Percentiles rank a stretch among this genome's conserved stretches.
Evolutionary conservation across 1,140 invertebrate genomes (phyloP).

Genomic region (Meloidogyne floridensis): DNA sequence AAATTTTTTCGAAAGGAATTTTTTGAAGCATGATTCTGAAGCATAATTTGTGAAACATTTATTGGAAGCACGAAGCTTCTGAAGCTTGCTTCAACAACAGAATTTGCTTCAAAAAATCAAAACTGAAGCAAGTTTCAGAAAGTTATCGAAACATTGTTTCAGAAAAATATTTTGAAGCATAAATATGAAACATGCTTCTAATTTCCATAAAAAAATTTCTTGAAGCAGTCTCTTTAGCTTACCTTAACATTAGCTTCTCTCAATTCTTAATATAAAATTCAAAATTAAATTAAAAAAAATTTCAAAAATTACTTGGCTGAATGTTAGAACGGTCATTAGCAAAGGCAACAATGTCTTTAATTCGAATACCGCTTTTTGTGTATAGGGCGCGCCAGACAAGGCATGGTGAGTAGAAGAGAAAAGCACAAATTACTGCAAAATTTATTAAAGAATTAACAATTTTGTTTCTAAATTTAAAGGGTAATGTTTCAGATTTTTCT

Average conservation of each 20-base stretch:
- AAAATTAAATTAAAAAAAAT: not conserved
- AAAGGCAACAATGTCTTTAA: constrained; percentile 62
- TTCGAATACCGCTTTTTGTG: constrained; percentile 55
- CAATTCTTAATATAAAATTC: not conserved
- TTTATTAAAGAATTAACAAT: not conserved
- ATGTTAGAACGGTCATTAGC: constrained; percentile 62
- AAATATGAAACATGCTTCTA: too few relatives aligned
- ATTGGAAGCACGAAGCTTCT: too few relatives aligned
- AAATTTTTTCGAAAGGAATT: not conserved
- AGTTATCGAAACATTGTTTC: too few relatives aligned
- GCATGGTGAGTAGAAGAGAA: constrained; percentile 64
- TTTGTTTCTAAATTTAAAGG: not conserved
- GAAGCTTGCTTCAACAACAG: too few relatives aligned
- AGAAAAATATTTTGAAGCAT: too few relatives aligned
- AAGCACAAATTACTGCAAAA: constrained; percentile 54
- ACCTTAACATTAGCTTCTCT: not conserved
- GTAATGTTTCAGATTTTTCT: too few relatives aligned
- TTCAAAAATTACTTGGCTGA: constrained; percentile 49
- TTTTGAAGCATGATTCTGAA: too few relatives aligned
- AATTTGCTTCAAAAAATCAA: too few relatives aligned
- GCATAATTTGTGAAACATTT: too few relatives aligned
- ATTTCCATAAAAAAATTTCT: too few relatives aligned
- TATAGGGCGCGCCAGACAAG: constrained; percentile 57
- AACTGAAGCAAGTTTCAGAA: too few relatives aligned
- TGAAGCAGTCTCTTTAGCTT: not conserved